Evolutionary conservation across 1,140 invertebrate species (phyloP), one percentile per base, ranked within the genome.

Genomic region (Batillaria attramentaria): DNA sequence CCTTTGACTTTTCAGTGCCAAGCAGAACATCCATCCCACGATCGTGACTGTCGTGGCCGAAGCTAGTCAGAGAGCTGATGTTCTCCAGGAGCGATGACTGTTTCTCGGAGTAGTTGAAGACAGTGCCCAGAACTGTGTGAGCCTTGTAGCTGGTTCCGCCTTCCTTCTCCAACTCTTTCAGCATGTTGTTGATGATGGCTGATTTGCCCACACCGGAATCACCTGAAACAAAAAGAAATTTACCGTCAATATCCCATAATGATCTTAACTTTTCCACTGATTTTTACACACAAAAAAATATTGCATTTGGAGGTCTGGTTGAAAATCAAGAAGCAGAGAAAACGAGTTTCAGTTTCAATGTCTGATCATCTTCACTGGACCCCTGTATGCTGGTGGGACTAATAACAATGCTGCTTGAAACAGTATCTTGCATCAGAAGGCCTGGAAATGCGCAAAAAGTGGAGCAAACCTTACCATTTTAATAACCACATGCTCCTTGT

Each of bases 141-240:
- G 75, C 80, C 50, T 89, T 89, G 31, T 81, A 84, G 10, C 85
- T 81, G 2, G 87, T 86, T 4, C 88, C 88, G 24, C 88, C 88
- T 28, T 91, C 89, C 81, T 87, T 87, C 42, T 83, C 81, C 13
- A 91, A 81, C 35, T 81, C 81, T 79, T 86, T 86, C 60, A 91
- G 77, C 81, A 90, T 87, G 81, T 90, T 80, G 65, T 88, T 85
- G 28, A 91, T 87, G 20, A 91, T 84, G 28, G 88, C 87, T n/a
- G 89, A 88, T 78, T 91, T 91, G 2, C 91, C 91, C 42, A 91
- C 88, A 57, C 91, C 91, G 74, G 89, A 89, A 37, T 91, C 90
- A 79, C 90, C 90, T 91, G 73, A 41, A 69, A n/a, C 31, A 70
- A 33, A 46, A n/a, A n/a, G n/a, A n/a, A n/a, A n/a, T n/a, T n/a